Evolutionary conservation across 1,140 invertebrate species (phyloP).

Genomic region (Euura lappo): DNA sequence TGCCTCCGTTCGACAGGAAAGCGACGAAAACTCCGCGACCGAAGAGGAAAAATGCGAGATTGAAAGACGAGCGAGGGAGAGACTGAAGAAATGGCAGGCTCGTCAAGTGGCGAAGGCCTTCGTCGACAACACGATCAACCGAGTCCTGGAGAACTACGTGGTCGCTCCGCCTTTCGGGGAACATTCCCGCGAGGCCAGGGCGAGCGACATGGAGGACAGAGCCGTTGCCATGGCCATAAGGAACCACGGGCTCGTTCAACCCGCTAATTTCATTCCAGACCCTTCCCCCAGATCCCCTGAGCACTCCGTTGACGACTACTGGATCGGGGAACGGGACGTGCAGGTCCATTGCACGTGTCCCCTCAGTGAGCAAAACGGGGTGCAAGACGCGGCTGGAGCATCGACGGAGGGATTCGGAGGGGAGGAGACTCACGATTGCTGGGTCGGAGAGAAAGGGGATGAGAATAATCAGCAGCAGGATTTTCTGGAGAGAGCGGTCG

Average conservation of each 20-base stretch:
- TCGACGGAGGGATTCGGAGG: not conserved
- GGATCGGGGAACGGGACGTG: slow-evolving; percentile 1
- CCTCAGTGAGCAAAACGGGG: slow-evolving; percentile 13
- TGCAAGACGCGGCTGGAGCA: slow-evolving; percentile 21
- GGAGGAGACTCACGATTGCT: slow-evolving; percentile 27
- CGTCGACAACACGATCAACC: slow-evolving; percentile 76
- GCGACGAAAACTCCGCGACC: slow-evolving; percentile 13
- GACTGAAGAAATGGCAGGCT: slow-evolving; percentile 68
- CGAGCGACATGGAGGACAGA: slow-evolving; percentile 63
- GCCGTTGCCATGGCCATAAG: slow-evolving; percentile 67
- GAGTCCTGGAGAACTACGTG: slow-evolving; percentile 69
- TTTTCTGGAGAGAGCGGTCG: slow-evolving; percentile 71
- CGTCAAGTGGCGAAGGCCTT: slow-evolving; percentile 73
- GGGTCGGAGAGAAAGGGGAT: slow-evolving; percentile 42
- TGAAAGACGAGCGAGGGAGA: slow-evolving; percentile 39
- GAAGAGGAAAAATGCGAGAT: slow-evolving; percentile 28
- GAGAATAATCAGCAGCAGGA: slow-evolving; percentile 57
- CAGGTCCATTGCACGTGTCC: slow-evolving; percentile 24
- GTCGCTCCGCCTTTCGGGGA: slow-evolving; percentile 54
- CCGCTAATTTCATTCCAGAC: slow-evolving; percentile 66
- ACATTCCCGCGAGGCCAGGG: slow-evolving; percentile 55
- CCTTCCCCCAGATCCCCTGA: slow-evolving; percentile 67
- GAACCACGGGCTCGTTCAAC: slow-evolving; percentile 50
- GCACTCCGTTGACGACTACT: slow-evolving; percentile 17
- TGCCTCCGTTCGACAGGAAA: slow-evolving; percentile 22